phyloP scores from a whole-genome alignment of 2,113 vertebrate species.

The Candoia aspera region DNA sequence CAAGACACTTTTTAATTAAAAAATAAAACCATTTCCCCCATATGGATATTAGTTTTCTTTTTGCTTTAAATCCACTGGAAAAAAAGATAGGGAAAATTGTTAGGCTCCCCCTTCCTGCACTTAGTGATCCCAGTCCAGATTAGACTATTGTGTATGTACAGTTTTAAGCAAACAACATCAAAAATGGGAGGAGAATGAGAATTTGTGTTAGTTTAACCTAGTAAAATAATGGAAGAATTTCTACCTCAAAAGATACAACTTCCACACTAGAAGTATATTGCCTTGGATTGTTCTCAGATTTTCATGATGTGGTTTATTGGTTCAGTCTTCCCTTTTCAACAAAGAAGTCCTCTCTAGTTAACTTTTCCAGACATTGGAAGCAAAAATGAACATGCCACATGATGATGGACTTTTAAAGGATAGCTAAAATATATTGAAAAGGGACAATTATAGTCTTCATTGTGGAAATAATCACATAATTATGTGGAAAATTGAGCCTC shows the following conservation, averaged over 20 bases:
- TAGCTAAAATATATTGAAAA: slow-evolving; percentile 58
- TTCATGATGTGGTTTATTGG: background rate
- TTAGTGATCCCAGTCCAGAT: background rate
- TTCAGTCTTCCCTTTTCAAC: slow-evolving; percentile 43
- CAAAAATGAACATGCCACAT: background rate
- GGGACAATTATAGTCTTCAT: slow-evolving; percentile 61
- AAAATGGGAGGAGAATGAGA: background rate
- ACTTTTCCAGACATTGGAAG: background rate
- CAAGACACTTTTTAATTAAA: no score
- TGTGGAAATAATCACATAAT: slow-evolving; percentile 56
- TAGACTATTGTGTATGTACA: background rate
- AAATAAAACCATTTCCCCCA: no score
- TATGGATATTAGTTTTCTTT: no score
- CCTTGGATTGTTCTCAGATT: background rate
- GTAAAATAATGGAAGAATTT: background rate
- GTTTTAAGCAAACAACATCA: background rate
- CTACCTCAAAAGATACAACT: background rate
- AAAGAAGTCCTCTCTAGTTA: slow-evolving; percentile 41
- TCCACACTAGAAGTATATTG: background rate
- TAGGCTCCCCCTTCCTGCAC: no score
- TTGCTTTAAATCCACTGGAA: no score
- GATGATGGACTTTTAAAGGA: slow-evolving; percentile 3
- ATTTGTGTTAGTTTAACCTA: background rate
- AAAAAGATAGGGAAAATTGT: no score
- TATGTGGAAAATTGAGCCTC: slow-evolving; percentile 63